Conservation (phyloP, 1,140 invertebrate genomes). For the Epicauta chinensis region DNA sequence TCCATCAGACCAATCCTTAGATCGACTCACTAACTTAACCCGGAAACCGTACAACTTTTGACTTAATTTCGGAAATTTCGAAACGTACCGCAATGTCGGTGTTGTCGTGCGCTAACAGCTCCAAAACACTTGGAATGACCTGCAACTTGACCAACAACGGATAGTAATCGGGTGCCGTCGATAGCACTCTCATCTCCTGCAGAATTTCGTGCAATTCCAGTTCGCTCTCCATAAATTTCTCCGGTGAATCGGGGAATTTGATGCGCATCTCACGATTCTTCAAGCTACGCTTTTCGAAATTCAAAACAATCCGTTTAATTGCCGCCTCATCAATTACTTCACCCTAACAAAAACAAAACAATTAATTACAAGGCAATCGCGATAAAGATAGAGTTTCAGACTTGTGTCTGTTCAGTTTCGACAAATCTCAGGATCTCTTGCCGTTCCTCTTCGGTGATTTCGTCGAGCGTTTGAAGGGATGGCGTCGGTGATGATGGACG, state of each 20-base stretch:
- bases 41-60: too few relatives aligned
- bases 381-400: conserved; percentile 26
- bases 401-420: conserved; percentile 72
- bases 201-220: conserved; percentile 48
- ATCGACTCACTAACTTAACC: too few relatives aligned
- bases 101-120: conserved; percentile 94
- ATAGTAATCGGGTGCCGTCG: conserved; percentile 94
- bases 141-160: conserved; percentile 84
- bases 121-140: conserved; percentile 83
- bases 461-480: conserved; percentile 51
- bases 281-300: conserved; percentile 90
- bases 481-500: conserved; percentile 46
- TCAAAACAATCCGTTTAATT: conserved; percentile 81
- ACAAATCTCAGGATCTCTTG: conserved; percentile 77
- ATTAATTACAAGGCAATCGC: not conserved
- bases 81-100: conserved; percentile 88
- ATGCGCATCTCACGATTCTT: conserved; percentile 98
- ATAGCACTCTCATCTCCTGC: conserved; percentile 89
- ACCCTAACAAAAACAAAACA: conserved; percentile 49
- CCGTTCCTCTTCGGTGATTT: conserved; percentile 65
- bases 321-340: conserved; percentile 80
- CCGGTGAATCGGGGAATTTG: conserved; percentile 94
- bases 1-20: too few relatives aligned
- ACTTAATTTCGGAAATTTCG: too few relatives aligned
- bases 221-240: conserved; percentile 99